phyloP scores from a whole-genome alignment of 1,140 invertebrate species.

The Brachionus koreanus region DNA sequence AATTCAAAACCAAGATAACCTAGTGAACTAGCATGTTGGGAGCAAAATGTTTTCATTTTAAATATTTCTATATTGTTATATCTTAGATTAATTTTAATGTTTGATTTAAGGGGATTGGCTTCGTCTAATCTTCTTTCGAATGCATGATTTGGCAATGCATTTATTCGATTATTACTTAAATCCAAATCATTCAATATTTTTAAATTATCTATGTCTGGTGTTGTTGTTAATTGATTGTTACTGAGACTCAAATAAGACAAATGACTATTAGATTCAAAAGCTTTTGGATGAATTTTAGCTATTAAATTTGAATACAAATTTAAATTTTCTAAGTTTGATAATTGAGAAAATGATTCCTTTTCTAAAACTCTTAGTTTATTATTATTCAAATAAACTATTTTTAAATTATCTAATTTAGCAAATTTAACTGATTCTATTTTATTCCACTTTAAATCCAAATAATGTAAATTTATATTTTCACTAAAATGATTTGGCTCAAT shows the following conservation, averaged over 20 bases:
- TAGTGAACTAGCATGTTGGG: not conserved
- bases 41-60: not conserved
- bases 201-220: not conserved
- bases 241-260: not conserved
- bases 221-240: not conserved
- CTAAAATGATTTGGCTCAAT: not conserved
- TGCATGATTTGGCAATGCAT: not conserved
- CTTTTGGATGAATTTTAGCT: not conserved
- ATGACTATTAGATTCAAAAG: not conserved
- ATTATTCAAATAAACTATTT: not conserved
- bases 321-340: not conserved
- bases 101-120: not conserved
- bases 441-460: not conserved
- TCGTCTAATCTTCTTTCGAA: not conserved
- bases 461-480: not conserved
- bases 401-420: not conserved
- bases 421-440: not conserved
- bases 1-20: not conserved
- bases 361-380: not conserved
- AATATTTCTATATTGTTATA: not conserved
- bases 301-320: not conserved
- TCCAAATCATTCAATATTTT: not conserved
- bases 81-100: not conserved
- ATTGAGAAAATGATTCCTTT: not conserved
- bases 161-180: not conserved